These are phyloP conservation scores for Ashinkailepas kermadecensis DNA, from an alignment of 2,888 invertebrate genomes.

Conservation along the genomic window DNA sequence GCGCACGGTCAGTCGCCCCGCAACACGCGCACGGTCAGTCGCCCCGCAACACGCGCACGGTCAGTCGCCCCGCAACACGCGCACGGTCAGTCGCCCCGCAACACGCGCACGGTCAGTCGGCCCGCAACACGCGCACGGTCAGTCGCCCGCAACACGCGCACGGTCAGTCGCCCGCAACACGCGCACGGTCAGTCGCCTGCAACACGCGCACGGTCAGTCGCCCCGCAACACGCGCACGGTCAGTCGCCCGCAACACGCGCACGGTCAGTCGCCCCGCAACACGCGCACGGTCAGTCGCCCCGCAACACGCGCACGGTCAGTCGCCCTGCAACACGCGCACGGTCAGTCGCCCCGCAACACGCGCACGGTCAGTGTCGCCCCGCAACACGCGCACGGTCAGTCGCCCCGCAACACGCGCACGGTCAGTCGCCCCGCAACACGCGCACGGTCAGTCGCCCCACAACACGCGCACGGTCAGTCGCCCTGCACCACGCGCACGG, in stretches of 20 bases:
- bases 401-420: constrained; percentile 51
- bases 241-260: too few relatives aligned
- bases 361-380: too few relatives aligned
- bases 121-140: constrained; percentile 62
- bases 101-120: too few relatives aligned
- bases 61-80: constrained; percentile 43
- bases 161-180: constrained; percentile 41
- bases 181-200: constrained; percentile 47
- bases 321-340: constrained; percentile 51
- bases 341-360: constrained; percentile 25
- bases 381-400: constrained; percentile 59
- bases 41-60: constrained; percentile 51
- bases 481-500: too few relatives aligned
- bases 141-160: constrained; percentile 51
- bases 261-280: constrained; percentile 28
- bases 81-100: constrained; percentile 46
- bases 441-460: constrained; percentile 47
- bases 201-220: constrained; percentile 52
- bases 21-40: constrained; percentile 52
- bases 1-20: constrained; percentile 47
- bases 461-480: too few relatives aligned
- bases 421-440: constrained; percentile 41
- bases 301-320: constrained; percentile 51
- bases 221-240: too few relatives aligned
- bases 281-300: constrained; percentile 52